A percentile compares a stretch with the other conserved stretches of the same genome.
Evolutionary conservation across 2,888 invertebrate species (phyloP).

Genomic region (Cremastinae sp.): DNA sequence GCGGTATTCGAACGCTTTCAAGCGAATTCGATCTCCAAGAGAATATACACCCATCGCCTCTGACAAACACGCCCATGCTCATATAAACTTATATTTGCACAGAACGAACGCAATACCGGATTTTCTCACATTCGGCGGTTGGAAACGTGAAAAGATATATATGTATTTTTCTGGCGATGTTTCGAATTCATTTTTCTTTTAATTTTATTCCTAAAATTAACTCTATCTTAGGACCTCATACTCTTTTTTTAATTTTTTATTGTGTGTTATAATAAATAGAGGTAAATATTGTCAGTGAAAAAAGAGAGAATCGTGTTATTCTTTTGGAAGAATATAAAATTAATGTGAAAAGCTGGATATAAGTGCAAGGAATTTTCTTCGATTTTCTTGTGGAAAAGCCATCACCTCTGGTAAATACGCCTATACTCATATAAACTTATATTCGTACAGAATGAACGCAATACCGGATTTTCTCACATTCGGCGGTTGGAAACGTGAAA

Average conservation of each 20-base stretch:
- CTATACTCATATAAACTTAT: not conserved
- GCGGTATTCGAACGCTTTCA: conserved; percentile 57
- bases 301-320: too few relatives aligned
- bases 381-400: too few relatives aligned
- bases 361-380: too few relatives aligned
- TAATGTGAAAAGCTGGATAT: too few relatives aligned
- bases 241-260: too few relatives aligned
- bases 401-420: conserved; percentile 3
- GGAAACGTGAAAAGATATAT: conserved; percentile 8
- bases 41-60: conserved; percentile 19
- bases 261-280: too few relatives aligned
- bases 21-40: conserved; percentile 56
- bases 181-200: too few relatives aligned
- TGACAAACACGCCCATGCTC: not conserved
- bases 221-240: too few relatives aligned
- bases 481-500: conserved; percentile 11
- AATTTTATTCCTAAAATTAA: too few relatives aligned
- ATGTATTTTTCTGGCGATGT: too few relatives aligned
- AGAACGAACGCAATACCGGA: conserved; percentile 11
- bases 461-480: conserved; percentile 19
- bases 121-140: conserved; percentile 10
- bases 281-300: too few relatives aligned
- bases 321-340: too few relatives aligned
- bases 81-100: not conserved
- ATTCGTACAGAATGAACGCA: conserved; percentile 1